Conservation (phyloP, 2,888 invertebrate genomes). For the Liodrosophila aerea region DNA sequence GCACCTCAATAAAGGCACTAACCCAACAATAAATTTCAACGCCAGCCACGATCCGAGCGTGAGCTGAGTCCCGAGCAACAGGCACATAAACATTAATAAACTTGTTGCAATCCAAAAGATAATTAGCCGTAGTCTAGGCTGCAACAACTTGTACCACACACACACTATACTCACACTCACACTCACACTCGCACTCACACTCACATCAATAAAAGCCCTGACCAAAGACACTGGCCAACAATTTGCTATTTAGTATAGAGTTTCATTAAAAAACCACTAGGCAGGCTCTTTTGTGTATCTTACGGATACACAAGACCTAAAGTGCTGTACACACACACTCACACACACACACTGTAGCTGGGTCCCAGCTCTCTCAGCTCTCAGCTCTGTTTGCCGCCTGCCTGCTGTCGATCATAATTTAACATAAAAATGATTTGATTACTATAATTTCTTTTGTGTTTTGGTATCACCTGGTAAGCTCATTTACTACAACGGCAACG, state of each 20-base stretch:
- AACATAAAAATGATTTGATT: conserved; percentile 78
- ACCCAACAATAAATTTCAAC: conserved; percentile 73
- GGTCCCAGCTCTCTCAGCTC: too few species aligned
- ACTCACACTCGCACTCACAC: conserved; percentile 17
- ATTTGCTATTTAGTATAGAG: conserved; percentile 76
- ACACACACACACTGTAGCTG: neutral
- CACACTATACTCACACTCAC: conserved; percentile 38
- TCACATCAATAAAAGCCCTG: conserved; percentile 36
- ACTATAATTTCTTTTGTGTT: conserved; percentile 77
- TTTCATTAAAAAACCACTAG: conserved; percentile 72
- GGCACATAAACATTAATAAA: conserved; percentile 76
- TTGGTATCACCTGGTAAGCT: conserved; percentile 79
- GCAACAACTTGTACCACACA: conserved; percentile 46
- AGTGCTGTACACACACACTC: conserved; percentile 9
- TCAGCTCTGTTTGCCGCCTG: conserved; percentile 52
- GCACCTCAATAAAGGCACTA: conserved; percentile 74
- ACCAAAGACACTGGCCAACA: conserved; percentile 51
- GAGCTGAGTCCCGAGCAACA: conserved; percentile 13
- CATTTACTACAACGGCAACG: conserved; percentile 79
- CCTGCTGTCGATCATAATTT: conserved; percentile 77
- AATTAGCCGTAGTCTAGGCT: conserved; percentile 69
- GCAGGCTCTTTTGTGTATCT: conserved; percentile 41
- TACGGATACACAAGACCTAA: conserved; percentile 39
- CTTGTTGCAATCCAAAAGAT: conserved; percentile 78
- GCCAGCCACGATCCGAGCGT: conserved; percentile 42